phyloP scores from a whole-genome alignment of 2,888 invertebrate genomes.

The Nematopogon swammerdamellus region DNA sequence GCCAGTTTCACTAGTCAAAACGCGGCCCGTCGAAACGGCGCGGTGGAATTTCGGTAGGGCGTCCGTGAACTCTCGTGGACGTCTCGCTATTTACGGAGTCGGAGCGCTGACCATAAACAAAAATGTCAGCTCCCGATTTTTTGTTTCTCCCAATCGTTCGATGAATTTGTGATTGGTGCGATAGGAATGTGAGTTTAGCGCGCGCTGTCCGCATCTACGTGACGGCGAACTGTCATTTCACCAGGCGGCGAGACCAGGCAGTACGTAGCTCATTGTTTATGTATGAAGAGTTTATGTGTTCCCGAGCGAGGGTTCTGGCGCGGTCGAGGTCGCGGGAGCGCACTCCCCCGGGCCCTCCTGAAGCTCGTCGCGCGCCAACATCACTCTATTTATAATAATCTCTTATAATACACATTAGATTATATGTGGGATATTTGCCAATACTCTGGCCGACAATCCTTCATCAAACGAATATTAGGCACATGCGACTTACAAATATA shows the following conservation, averaged over 20 bases:
- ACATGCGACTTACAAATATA: no score
- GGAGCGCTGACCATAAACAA: constrained; percentile 57
- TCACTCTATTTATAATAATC: constrained; percentile 54
- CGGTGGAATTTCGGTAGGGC: constrained; percentile 52
- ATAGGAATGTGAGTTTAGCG: background rate
- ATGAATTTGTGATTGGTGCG: background rate
- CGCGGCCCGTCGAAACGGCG: constrained; percentile 10
- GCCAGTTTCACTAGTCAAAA: constrained; percentile 8
- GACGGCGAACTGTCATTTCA: background rate
- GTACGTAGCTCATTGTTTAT: constrained; percentile 50
- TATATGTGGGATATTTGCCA: constrained; percentile 51
- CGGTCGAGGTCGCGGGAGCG: background rate
- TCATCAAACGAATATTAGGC: background rate
- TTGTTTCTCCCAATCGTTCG: constrained; percentile 51
- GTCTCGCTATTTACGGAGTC: constrained; percentile 55
- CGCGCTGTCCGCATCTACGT: background rate
- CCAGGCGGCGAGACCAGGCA: background rate
- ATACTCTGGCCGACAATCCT: constrained; percentile 20
- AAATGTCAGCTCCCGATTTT: constrained; percentile 59
- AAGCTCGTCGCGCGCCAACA: constrained; percentile 30
- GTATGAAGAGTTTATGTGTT: constrained; percentile 52
- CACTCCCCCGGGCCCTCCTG: background rate
- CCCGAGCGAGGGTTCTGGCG: constrained; percentile 15
- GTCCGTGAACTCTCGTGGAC: constrained; percentile 51
- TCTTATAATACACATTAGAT: constrained; percentile 18